Conservation (phyloP, 2,888 invertebrate genomes). For the Andrena trimmerana region DNA sequence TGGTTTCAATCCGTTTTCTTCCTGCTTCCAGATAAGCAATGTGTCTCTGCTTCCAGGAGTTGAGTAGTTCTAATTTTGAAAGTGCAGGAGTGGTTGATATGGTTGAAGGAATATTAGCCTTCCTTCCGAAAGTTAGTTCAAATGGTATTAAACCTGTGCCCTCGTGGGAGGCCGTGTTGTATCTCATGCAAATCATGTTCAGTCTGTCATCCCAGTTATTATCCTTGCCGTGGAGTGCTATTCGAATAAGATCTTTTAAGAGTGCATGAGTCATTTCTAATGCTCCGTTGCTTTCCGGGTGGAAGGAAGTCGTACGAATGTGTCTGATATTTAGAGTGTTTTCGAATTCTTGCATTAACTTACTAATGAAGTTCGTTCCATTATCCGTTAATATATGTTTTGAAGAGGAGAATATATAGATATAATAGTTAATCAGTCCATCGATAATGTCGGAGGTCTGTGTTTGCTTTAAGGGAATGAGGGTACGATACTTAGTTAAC, state of each 20-base stretch:
- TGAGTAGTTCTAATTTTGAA: neutral
- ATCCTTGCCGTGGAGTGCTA: neutral
- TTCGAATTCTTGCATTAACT: conserved; percentile 27
- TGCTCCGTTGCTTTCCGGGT: neutral
- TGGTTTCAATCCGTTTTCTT: neutral
- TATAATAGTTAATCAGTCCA: neutral
- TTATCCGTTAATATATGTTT: conserved; percentile 14
- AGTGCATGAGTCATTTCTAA: neutral
- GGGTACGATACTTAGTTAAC: neutral
- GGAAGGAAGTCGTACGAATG: conserved; percentile 1
- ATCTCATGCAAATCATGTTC: conserved; percentile 16
- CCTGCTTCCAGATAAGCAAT: neutral
- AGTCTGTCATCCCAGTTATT: neutral
- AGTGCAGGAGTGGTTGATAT: neutral
- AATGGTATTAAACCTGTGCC: conserved; percentile 7
- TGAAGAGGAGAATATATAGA: neutral
- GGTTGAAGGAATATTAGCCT: conserved; percentile 16
- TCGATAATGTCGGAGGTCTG: neutral
- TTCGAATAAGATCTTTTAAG: conserved; percentile 1
- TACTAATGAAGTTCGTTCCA: conserved; percentile 3
- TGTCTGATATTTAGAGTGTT: conserved; percentile 10
- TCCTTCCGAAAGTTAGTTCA: conserved; percentile 3
- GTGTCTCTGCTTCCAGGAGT: neutral
- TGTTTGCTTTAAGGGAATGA: conserved; percentile 8
- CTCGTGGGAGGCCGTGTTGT: conserved; percentile 15